Base-by-base conservation (phyloP, 2,113 vertebrate genomes). In the Plectropomus leopardus region DNA sequence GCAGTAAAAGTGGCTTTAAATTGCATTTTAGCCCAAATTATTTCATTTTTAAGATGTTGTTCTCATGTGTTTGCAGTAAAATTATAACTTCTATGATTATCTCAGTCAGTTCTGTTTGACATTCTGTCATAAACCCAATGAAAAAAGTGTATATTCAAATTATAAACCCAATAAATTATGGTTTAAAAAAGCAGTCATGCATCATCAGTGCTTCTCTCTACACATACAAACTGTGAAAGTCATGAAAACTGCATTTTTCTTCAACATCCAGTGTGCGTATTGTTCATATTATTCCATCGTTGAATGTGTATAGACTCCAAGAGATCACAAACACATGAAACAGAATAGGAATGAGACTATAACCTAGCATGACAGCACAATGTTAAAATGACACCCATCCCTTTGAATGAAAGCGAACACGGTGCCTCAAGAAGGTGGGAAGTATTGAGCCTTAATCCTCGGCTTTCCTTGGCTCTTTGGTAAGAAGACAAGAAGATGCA, bases 371-470 rank as follows among this genome's bases (percentile, higher is more conserved):
- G 60, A 61, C 26, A 54, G 72, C 36, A 10, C 7, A 44, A 34
- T 53, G 30, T 57, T 17, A 47, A 54, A 65, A 28, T 61, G 42
- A 11, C 16, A 0, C 8, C 4, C 24, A 64, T 55, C 19, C 14
- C 14, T 71, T 73, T 24, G 32, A 36, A 50, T 66, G n/a, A 77
- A 82, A 75, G 24, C 2, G 7, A 69, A 64, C 34, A 65, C 1
- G 23, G 17, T n/a, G 50, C 24, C 24, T 53, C 7, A 14, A 50
- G 68, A 83, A 72, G 73, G 65, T 76, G 59, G 64, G 63, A 74
- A 30, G 47, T 57, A 40, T 55, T 68, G 45, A 70, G 54, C 34
- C 50, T 60, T 85, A 89, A 86, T 85, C 34, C 75, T 71, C 11
- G 3, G 24, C 19, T 80, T 72, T 42, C 16, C 28, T 78, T 47